Percentiles rank a stretch among this genome's conserved stretches.
Conservation (phyloP, 1,140 invertebrate genomes). For the Drosophila sp. region DNA sequence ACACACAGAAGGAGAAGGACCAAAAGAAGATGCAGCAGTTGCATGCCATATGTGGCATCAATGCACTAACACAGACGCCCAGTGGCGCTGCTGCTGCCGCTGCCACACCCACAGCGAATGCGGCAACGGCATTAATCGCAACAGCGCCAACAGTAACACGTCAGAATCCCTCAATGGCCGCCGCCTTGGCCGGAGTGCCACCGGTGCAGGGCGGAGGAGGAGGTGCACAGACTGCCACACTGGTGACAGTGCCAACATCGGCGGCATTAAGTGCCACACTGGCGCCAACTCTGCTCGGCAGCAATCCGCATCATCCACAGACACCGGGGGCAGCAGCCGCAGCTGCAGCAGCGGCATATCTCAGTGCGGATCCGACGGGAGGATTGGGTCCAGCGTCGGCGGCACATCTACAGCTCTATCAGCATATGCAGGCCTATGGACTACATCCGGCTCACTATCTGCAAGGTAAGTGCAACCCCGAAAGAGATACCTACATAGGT, state of each 20-base stretch:
- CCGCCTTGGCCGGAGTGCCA: conserved; percentile 65
- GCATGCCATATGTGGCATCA: conserved; percentile 91
- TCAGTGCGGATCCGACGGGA: conserved; percentile 84
- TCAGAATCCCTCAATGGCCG: conserved; percentile 67
- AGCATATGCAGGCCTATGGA: conserved; percentile 91
- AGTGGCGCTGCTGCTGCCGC: conserved; percentile 62
- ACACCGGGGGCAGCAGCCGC: conserved; percentile 58
- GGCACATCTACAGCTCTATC: conserved; percentile 89
- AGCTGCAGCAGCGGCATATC: conserved; percentile 63
- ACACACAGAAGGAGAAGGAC: conserved; percentile 99
- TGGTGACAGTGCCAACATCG: conserved; percentile 58
- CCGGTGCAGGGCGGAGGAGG: conserved; percentile 49
- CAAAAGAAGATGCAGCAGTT: conserved; percentile 97
- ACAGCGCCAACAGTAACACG: conserved; percentile 53
- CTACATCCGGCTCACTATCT: conserved; percentile 90
- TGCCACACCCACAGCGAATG: conserved; percentile 59
- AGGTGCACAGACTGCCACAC: conserved; percentile 48
- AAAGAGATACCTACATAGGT: background rate
- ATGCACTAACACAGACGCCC: conserved; percentile 80
- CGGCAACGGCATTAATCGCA: conserved; percentile 70
- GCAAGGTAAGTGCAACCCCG: conserved; percentile 85
- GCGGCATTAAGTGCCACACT: conserved; percentile 52
- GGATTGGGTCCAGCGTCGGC: conserved; percentile 84
- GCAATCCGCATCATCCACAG: conserved; percentile 53
- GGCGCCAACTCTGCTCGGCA: conserved; percentile 52